Percentiles rank a stretch among this genome's conserved stretches.
Evolutionary conservation across 2,113 vertebrate species (phyloP).

Genomic region (human (Homo sapiens)): GRCh38 chr7:97104001-97104500

Average conservation of each 20-base stretch:
- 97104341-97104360: neutral
- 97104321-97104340: neutral
- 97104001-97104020: neutral
- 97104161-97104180: neutral
- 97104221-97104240: neutral
- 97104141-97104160: neutral
- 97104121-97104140: neutral
- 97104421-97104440: neutral
- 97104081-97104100: neutral
- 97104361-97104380: neutral
- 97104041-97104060: neutral
- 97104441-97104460: neutral
- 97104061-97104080: constrained; percentile 5
- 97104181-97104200: neutral
- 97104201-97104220: neutral
- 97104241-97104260: neutral
- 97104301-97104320: neutral
- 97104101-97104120: neutral
- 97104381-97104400: neutral
- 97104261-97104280: neutral
- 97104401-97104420: neutral
- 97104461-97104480: neutral
- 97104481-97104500: neutral
- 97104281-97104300: neutral
- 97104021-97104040: neutral